Evolutionary conservation across 2,888 invertebrate species (phyloP), one percentile per base, ranked within the genome.

Genomic region (Microctonus hyperodae): DNA sequence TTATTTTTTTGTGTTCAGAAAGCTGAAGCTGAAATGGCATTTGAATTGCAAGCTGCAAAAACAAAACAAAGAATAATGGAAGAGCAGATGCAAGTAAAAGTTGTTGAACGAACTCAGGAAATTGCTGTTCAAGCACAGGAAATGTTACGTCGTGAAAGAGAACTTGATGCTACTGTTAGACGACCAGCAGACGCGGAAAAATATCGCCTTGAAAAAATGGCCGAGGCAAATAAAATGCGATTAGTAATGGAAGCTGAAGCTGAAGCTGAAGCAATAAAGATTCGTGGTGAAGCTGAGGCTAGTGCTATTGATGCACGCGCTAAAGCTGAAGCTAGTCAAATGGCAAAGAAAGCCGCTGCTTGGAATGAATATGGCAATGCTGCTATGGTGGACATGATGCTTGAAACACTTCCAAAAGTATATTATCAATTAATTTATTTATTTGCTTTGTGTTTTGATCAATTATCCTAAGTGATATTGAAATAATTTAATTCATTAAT

Each of bases 141-240:
- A 86, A 97, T 97, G 75, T 89, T 93, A 76, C 90, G 98, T 70
- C 90, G 93, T 28, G 96, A 97, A 85, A 91, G 91, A 70, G 98
- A 98, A 82, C 86, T 98, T 23, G 97, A 98, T 80, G 96, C 98
- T 0, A 96, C 94, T 2, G 87, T 98, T 4, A 90, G 95, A 77
- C 92, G 96, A 82, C 97, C 97, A 6, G 98, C 98, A 0, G 97
- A 98, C 85, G 98, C 98, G 4, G 98, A 98, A 84, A 97, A 96
- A 81, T 91, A 86, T 82, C 85, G 90, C 72, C 85, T 98, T 76
- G 97, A 98, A 84, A 97, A 96, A 85, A 83, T 98, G 69, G 97
- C 98, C 0, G 97, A 98, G 84, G 98, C 98, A 6, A 94, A 97
- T 83, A 90, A 91, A 81, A 87, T 93, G 80, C 90, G 93, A 75